These are phyloP conservation scores for Drosophila maculinotata DNA, from an alignment of 2,888 invertebrate genomes.

Conservation along the genomic window DNA sequence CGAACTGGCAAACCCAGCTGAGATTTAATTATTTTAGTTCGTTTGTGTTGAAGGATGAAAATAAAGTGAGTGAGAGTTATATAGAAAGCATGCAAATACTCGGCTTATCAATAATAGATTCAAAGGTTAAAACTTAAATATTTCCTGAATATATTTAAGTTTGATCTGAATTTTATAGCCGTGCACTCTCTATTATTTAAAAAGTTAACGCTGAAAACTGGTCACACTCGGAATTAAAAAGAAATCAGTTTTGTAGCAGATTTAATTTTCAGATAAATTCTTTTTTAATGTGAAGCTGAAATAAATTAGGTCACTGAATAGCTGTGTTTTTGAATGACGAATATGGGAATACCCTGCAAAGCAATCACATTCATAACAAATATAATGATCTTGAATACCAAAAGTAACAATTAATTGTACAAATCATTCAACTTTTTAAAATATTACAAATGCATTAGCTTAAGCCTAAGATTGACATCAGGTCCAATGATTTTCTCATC, in stretches of 20 bases:
- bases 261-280: conserved; percentile 7
- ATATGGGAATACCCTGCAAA: no score
- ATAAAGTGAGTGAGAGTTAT: conserved; percentile 2
- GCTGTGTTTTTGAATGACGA: no score
- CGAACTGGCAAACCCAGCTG: neutral
- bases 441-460: neutral
- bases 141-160: no score
- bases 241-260: neutral
- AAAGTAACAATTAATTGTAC: no score
- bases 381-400: no score
- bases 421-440: no score
- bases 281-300: conserved; percentile 1
- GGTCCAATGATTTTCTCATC: conserved; percentile 18
- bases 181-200: neutral
- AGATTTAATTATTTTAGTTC: conserved; percentile 30
- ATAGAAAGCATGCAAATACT: neutral
- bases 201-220: neutral
- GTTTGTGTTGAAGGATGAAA: neutral
- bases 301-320: no score
- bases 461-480: conserved; percentile 1
- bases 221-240: conserved; percentile 2
- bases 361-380: no score
- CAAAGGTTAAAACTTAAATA: no score
- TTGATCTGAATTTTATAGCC: no score
- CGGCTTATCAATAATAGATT: no score